Evolutionary conservation across 1,140 invertebrate genomes (phyloP).

Genomic region (Dendroctonus ponderosae): DNA sequence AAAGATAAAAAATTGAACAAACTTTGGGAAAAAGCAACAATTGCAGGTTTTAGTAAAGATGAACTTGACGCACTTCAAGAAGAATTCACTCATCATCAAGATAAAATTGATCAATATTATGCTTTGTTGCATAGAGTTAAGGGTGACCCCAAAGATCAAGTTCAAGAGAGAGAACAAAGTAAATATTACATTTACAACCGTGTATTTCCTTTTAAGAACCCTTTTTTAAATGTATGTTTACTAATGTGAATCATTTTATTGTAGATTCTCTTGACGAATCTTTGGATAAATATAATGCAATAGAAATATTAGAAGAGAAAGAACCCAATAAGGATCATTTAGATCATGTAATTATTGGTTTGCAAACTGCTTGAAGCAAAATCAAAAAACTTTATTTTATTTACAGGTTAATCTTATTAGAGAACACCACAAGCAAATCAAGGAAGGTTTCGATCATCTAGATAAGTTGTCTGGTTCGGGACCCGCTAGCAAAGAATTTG

Average conservation of each 20-base stretch:
- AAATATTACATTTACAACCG: slow-evolving; percentile 41
- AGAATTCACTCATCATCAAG: slow-evolving; percentile 89
- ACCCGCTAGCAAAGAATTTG: slow-evolving; percentile 78
- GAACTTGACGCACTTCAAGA: slow-evolving; percentile 82
- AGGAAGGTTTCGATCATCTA: slow-evolving; percentile 77
- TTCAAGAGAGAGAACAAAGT: slow-evolving; percentile 63
- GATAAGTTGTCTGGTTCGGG: slow-evolving; percentile 70
- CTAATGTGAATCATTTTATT: slow-evolving; percentile 18
- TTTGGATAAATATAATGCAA: slow-evolving; percentile 56
- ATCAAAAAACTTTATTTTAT: neutral
- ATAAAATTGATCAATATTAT: slow-evolving; percentile 89
- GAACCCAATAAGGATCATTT: slow-evolving; percentile 63
- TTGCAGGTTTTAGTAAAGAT: slow-evolving; percentile 77
- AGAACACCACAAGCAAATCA: slow-evolving; percentile 73
- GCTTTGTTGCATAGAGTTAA: slow-evolving; percentile 71
- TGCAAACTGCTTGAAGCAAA: neutral
- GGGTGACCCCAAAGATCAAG: slow-evolving; percentile 53
- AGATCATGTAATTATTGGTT: slow-evolving; percentile 51
- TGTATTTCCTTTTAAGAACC: neutral
- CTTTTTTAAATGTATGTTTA: too few relatives aligned
- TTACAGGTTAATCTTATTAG: slow-evolving; percentile 64
- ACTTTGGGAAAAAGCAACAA: slow-evolving; percentile 86
- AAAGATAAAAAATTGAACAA: slow-evolving; percentile 88
- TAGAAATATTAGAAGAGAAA: slow-evolving; percentile 64
- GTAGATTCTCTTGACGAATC: slow-evolving; percentile 56